Evolutionary conservation across 2,113 vertebrate genomes (phyloP).

Genomic region (Xiphophorus hellerii): DNA sequence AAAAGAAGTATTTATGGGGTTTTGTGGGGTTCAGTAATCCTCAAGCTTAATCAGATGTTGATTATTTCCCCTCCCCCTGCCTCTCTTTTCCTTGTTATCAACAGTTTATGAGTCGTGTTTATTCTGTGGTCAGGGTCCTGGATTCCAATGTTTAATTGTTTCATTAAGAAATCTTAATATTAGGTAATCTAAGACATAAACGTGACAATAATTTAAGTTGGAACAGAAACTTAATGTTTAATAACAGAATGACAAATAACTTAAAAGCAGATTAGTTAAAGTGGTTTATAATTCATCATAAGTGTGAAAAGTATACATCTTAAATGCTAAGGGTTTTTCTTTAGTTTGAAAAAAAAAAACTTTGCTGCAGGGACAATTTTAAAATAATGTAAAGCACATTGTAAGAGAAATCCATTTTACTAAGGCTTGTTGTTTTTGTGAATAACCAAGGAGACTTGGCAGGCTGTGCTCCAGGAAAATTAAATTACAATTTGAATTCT

Average conservation of each 20-base stretch:
- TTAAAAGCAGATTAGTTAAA: too few relatives aligned
- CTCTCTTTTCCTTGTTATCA: too few relatives aligned
- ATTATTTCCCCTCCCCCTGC: not conserved
- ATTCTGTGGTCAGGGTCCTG: slow-evolving; percentile 27
- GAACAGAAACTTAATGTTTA: too few relatives aligned
- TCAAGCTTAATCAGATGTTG: slow-evolving; percentile 52
- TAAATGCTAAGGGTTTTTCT: too few relatives aligned
- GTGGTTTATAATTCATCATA: too few relatives aligned
- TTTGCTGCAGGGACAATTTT: too few relatives aligned
- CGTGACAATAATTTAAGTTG: too few relatives aligned
- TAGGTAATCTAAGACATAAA: not conserved
- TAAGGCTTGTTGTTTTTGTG: not conserved
- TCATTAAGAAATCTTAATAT: not conserved
- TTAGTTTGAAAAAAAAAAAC: too few relatives aligned
- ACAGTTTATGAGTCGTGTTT: slow-evolving; percentile 1
- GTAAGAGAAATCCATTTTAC: too few relatives aligned
- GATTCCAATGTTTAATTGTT: not conserved
- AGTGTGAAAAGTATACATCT: too few relatives aligned
- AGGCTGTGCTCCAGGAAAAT: not conserved
- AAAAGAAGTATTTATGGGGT: slow-evolving; percentile 48
- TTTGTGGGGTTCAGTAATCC: slow-evolving; percentile 47
- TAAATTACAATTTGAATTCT: not conserved
- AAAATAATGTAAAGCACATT: too few relatives aligned
- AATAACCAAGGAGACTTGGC: not conserved
- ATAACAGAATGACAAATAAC: too few relatives aligned